Conservation (phyloP, 2,888 invertebrate species). For the Lycia hirtaria region DNA sequence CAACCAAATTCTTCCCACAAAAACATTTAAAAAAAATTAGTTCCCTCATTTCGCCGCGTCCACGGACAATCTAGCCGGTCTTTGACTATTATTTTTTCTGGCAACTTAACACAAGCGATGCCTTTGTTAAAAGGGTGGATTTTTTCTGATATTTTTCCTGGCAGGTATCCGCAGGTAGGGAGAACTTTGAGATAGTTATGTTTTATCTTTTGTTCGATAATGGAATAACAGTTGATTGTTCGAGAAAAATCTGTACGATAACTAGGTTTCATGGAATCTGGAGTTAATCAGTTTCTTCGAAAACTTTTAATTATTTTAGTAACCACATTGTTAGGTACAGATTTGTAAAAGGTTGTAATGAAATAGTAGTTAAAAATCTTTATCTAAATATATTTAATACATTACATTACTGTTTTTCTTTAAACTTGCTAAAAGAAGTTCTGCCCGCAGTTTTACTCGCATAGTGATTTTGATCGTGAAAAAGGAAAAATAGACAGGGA, state of each 20-base stretch:
- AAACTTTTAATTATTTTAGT: no score
- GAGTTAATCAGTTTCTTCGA: no score
- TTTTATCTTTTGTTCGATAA: slow-evolving; percentile 9
- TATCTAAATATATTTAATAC: no score
- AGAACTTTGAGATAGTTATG: background rate
- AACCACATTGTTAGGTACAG: no score
- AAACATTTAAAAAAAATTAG: background rate
- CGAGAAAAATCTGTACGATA: background rate
- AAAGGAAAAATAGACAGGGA: no score
- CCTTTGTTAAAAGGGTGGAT: slow-evolving; percentile 32
- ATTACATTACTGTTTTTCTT: no score
- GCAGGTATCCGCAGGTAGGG: slow-evolving; percentile 33
- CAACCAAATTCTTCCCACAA: background rate
- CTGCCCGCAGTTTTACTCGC: no score
- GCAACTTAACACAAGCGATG: slow-evolving; percentile 27
- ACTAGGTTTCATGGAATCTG: background rate
- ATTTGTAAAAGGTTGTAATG: no score
- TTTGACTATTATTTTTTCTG: slow-evolving; percentile 24
- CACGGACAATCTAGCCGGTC: background rate
- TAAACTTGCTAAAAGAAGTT: no score
- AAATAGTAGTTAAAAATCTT: no score
- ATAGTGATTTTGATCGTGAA: no score
- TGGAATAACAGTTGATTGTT: background rate
- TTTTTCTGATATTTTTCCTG: slow-evolving; percentile 22
- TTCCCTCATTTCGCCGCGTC: background rate